Evolutionary conservation across 2,113 vertebrate genomes (phyloP), one percentile per base, ranked within the genome.

Genomic region (Leucoraja erinaceus): DNA sequence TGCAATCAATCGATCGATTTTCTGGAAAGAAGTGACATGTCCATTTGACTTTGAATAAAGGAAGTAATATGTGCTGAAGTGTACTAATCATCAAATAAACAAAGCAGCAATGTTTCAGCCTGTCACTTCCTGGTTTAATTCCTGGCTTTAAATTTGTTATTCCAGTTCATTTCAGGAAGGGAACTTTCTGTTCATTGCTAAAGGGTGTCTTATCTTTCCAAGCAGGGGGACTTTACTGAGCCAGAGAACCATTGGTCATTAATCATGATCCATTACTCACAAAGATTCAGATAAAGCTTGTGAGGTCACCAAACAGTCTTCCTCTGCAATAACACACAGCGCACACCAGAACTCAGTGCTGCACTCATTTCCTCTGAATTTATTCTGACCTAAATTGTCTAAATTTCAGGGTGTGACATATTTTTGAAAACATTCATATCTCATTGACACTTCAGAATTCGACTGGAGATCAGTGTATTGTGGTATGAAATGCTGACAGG

Each of bases 241-340:
- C 66, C 66, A 91, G 31, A 91, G 66, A 8, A 16, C 68, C 31
- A 72, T 25, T 91, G 90, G 10, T 16, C 63, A 91, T 68, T 72
- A 91, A 91, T 91, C 16, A 72, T 38, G 33, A 28, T 72, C 90
- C 33, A 72, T 54, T 72, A 72, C 90, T 72, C 66, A 38, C 38
- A 72, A 91, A 70, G 20, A 91, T 47, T 91, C n/a, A 72, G 66
- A 72, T 90, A 90, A 90, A 38, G 33, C 11, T 90, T 66, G 38
- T 90, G 66, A 90, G 88, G 63, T 72, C 88, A 90, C 88, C 66
- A 90, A 90, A 22, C 61, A 90, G 33, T 38, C 66, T 90, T 90
- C 33, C 66, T 90, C 66, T 90, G 88, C 88, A 33, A 70, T n/a
- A 90, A 70, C 88, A 90, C 63, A 68, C 18, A 66, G 28, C 66